phyloP scores from a whole-genome alignment of 2,888 invertebrate species.

The Carpatolechia fugitivella region DNA sequence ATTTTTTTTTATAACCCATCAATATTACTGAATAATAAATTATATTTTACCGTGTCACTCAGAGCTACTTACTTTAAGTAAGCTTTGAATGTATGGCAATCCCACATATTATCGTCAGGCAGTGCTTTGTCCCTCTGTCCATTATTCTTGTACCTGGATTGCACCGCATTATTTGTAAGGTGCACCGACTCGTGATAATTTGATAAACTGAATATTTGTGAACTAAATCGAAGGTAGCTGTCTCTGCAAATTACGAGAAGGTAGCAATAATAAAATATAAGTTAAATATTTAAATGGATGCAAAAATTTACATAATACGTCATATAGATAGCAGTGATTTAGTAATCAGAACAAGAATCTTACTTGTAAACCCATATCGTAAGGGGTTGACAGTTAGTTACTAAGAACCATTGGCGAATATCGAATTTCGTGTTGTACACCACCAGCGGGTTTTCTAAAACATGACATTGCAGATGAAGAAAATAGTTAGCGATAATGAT shows the following conservation, averaged over 20 bases:
- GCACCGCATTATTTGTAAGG: constrained; percentile 95
- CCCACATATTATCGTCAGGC: constrained; percentile 98
- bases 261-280: neutral
- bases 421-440: constrained; percentile 96
- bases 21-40: neutral
- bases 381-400: constrained; percentile 93
- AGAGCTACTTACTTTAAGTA: constrained; percentile 78
- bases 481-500: no score
- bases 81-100: constrained; percentile 88
- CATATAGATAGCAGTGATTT: no score
- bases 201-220: constrained; percentile 90
- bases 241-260: constrained; percentile 79
- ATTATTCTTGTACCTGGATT: constrained; percentile 89
- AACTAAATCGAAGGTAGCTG: constrained; percentile 95
- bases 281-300: neutral
- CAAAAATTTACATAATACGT: no score
- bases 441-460: constrained; percentile 91
- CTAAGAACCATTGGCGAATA: constrained; percentile 96
- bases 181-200: constrained; percentile 96
- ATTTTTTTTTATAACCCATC: no score
- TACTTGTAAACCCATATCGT: constrained; percentile 96
- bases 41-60: neutral
- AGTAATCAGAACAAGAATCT: constrained; percentile 24
- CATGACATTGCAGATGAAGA: neutral
- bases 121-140: constrained; percentile 85